These are phyloP conservation scores for Calcarius ornatus DNA, from an alignment of 2,113 vertebrate genomes.

Conservation along the genomic window DNA sequence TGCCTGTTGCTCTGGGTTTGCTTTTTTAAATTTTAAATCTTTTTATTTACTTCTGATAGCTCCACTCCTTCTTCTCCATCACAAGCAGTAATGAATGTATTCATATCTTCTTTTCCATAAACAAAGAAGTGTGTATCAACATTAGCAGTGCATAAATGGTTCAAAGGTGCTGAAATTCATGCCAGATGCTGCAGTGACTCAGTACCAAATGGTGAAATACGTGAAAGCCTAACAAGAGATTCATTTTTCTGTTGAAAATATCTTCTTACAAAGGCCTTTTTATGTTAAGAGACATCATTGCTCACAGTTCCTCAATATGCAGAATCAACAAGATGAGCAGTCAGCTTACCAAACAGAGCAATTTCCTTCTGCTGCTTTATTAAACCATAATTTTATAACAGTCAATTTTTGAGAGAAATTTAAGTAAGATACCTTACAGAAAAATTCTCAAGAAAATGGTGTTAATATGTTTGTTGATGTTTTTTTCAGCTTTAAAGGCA, in stretches of 20 bases:
- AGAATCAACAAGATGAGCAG: neutral
- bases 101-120: neutral
- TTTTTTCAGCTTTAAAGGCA: neutral
- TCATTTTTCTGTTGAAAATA: slow-evolving; percentile 2
- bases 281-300: neutral
- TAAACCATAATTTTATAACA: neutral
- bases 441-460: neutral
- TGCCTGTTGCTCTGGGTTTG: neutral
- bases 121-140: neutral
- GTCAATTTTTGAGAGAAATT: neutral
- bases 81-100: neutral
- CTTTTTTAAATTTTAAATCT: neutral
- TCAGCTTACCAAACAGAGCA: neutral
- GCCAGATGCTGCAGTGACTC: slow-evolving; percentile 46
- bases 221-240: neutral
- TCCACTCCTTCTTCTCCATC: neutral
- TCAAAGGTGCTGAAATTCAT: slow-evolving; percentile 30
- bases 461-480: rapidly evolving
- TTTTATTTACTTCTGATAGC: neutral
- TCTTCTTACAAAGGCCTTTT: neutral
- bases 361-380: neutral
- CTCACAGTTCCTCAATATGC: neutral
- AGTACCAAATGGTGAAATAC: slow-evolving; percentile 14
- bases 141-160: neutral
- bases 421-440: neutral